A percentile compares a stretch with the other conserved stretches of the same genome.
These are phyloP conservation scores for human (Homo sapiens) DNA, from an alignment of 2,113 vertebrate species.

Conservation along the genomic window DNA sequence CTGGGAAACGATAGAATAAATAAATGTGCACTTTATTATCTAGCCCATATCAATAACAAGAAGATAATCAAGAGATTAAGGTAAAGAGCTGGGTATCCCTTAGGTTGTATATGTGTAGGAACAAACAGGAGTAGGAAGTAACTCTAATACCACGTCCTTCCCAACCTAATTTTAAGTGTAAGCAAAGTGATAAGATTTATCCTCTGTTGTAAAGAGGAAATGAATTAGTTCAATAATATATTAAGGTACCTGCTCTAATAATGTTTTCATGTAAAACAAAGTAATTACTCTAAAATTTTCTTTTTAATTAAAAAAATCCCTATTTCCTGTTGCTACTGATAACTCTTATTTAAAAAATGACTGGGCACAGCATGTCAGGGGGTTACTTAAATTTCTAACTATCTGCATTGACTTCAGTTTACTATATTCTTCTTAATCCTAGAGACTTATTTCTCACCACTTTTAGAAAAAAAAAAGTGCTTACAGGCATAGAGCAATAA, in stretches of 20 bases:
- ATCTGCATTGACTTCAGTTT: background rate
- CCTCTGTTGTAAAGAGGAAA: background rate
- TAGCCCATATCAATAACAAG: background rate
- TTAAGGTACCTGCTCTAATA: background rate
- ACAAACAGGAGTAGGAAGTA: background rate
- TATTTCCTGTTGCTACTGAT: background rate
- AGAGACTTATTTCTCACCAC: background rate
- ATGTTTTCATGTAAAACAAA: conserved; percentile 4
- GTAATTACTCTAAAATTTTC: background rate
- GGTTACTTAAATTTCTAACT: conserved; percentile 15
- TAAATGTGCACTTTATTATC: background rate
- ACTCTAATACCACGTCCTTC: background rate
- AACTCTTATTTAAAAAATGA: background rate
- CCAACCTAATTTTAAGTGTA: background rate
- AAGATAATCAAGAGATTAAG: background rate
- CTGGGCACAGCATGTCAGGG: background rate
- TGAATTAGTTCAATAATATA: background rate
- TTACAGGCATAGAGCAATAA: background rate
- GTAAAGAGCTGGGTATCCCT: background rate
- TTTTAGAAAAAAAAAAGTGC: background rate
- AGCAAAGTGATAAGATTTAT: background rate
- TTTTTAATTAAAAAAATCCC: background rate
- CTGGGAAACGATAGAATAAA: background rate
- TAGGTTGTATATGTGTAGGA: background rate
- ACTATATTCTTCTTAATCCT: background rate